A percentile compares a stretch with the other conserved stretches of the same genome.
These are phyloP conservation scores for Drosophila santomea DNA, from an alignment of 1,140 invertebrate species.

Conservation along the genomic window DNA sequence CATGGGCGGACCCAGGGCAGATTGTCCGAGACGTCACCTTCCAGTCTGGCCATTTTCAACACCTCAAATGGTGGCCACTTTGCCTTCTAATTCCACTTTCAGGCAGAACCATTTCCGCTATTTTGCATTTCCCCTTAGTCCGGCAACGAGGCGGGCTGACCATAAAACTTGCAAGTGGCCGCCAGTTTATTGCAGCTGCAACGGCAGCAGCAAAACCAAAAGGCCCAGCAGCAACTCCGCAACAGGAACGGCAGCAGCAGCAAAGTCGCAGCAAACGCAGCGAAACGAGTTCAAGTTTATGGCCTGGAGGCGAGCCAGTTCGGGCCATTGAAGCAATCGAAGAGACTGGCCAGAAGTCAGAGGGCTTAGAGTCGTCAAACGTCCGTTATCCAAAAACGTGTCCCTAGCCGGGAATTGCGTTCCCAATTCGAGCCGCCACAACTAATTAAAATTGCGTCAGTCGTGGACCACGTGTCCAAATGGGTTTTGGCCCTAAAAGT, in stretches of 20 bases:
- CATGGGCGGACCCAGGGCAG: constrained; percentile 39
- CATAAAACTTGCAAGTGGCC: constrained; percentile 51
- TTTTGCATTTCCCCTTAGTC: constrained; percentile 58
- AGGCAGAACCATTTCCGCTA: constrained; percentile 76
- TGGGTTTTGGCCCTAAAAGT: constrained; percentile 3
- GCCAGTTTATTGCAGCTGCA: constrained; percentile 55
- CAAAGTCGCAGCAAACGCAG: constrained; percentile 45
- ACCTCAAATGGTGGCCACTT: constrained; percentile 55
- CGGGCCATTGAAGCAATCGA: constrained; percentile 2
- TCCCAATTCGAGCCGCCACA: constrained; percentile 12
- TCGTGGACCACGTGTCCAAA: constrained; percentile 7
- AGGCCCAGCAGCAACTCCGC: constrained; percentile 6
- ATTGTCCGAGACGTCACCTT: constrained; percentile 36
- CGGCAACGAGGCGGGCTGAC: constrained; percentile 19
- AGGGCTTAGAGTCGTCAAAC: constrained; percentile 67
- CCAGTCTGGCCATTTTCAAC: constrained; percentile 64
- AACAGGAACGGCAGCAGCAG: constrained; percentile 28
- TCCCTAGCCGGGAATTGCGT: constrained; percentile 18
- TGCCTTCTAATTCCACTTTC: constrained; percentile 47
- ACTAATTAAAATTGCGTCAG: constrained; percentile 50
- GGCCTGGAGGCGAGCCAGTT: constrained; percentile 45
- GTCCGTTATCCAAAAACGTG: constrained; percentile 64
- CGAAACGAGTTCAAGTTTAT: constrained; percentile 81
- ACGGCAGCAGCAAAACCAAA: constrained; percentile 1
- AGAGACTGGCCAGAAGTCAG: constrained; percentile 11